A percentile compares a stretch with the other conserved stretches of the same genome.
Evolutionary conservation across 2,888 invertebrate genomes (phyloP).

Genomic region (Amiota mariae): DNA sequence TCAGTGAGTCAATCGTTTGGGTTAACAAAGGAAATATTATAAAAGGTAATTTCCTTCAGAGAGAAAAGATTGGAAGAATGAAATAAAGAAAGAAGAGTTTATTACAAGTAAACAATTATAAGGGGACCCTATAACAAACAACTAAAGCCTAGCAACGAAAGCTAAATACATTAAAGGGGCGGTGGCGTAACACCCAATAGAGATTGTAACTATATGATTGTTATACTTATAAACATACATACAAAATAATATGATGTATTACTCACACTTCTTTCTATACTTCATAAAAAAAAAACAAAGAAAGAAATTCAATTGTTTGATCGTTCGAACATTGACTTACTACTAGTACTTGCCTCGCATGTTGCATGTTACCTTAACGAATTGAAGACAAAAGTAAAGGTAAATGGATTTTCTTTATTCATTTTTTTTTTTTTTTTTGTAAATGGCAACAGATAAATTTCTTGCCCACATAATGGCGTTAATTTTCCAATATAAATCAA

Average conservation of each 20-base stretch:
- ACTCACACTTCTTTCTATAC: neutral
- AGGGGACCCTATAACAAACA: neutral
- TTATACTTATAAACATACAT: conserved; percentile 10
- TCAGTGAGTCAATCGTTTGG: no score
- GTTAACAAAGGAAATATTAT: no score
- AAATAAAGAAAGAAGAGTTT: neutral
- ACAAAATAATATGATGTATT: conserved; percentile 21
- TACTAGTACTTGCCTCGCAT: conserved; percentile 47
- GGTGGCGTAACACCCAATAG: conserved; percentile 13
- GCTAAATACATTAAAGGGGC: conserved; percentile 2
- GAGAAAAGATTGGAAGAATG: neutral
- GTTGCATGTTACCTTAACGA: conserved; percentile 25
- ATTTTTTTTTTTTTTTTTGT: no score
- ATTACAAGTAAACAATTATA: conserved; percentile 6
- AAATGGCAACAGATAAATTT: conserved; percentile 25
- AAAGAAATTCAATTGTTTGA: conserved; percentile 50
- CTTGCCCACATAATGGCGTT: conserved; percentile 56
- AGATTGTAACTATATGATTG: conserved; percentile 43
- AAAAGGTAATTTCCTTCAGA: no score
- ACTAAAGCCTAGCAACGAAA: neutral
- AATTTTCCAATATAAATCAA: conserved; percentile 65
- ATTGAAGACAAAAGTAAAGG: conserved; percentile 2
- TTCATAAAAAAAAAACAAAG: conserved; percentile 4
- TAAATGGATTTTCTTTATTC: no score
- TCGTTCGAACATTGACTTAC: conserved; percentile 46